Conservation (phyloP, 2,888 invertebrate genomes). For the Hemithea aestivaria region DNA sequence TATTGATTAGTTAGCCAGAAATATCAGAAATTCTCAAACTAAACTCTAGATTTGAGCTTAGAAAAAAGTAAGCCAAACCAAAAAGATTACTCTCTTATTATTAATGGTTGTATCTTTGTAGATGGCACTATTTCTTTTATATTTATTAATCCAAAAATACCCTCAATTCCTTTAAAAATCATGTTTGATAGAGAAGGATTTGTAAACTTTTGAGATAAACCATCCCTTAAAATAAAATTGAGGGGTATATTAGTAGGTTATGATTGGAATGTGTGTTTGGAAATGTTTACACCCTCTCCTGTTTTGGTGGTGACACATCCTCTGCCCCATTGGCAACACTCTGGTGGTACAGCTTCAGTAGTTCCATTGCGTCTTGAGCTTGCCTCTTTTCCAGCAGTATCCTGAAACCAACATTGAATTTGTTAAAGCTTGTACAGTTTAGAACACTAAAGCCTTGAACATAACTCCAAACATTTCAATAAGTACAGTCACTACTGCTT, state of each 20-base stretch:
- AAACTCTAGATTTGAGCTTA: no score
- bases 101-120: no score
- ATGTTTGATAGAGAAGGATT: constrained; percentile 30
- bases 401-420: constrained; percentile 51
- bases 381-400: constrained; percentile 89
- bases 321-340: constrained; percentile 74
- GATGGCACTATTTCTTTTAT: no score
- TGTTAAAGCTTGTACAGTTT: no score
- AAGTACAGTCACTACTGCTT: no score
- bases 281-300: constrained; percentile 61
- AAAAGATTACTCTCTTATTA: no score
- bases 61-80: no score
- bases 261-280: constrained; percentile 22
- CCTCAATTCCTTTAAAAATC: constrained; percentile 26
- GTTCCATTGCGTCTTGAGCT: constrained; percentile 92
- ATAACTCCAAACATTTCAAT: no score
- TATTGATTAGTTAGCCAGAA: no score
- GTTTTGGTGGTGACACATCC: constrained; percentile 68
- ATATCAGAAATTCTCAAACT: no score
- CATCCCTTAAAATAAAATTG: constrained; percentile 63
- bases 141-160: constrained; percentile 20
- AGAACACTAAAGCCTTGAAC: no score
- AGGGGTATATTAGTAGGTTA: constrained; percentile 51
- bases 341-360: constrained; percentile 86
- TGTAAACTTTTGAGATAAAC: constrained; percentile 76